Evolutionary conservation across 2,888 invertebrate species (phyloP).

Genomic region (Netelia melanura): DNA sequence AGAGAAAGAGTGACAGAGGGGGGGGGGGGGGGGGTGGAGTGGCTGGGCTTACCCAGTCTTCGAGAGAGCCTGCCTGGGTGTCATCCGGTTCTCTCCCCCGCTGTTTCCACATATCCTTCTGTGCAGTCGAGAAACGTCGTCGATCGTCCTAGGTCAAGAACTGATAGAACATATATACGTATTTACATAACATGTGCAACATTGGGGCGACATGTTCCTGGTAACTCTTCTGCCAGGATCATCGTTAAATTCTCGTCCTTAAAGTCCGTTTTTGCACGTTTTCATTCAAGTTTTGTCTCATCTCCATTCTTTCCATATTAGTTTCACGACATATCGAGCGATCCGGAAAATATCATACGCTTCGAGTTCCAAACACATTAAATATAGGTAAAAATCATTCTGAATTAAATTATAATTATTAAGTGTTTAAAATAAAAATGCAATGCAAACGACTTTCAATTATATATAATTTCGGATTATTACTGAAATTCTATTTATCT

Average conservation of each 20-base stretch:
- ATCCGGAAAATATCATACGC: background rate
- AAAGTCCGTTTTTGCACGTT: slow-evolving; percentile 38
- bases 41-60: slow-evolving; percentile 43
- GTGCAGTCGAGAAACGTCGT: slow-evolving; percentile 57
- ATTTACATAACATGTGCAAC: slow-evolving; percentile 14
- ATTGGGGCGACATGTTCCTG: slow-evolving; percentile 1
- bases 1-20: slow-evolving; percentile 74
- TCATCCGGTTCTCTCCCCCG: slow-evolving; percentile 67
- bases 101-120: background rate
- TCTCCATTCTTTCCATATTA: slow-evolving; percentile 11
- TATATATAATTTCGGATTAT: too few species aligned
- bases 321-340: background rate
- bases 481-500: too few species aligned
- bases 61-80: slow-evolving; percentile 57
- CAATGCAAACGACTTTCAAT: too few species aligned
- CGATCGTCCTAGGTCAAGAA: slow-evolving; percentile 63
- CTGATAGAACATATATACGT: slow-evolving; percentile 28
- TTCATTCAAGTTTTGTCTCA: slow-evolving; percentile 2
- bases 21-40: slow-evolving; percentile 67
- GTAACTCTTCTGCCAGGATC: slow-evolving; percentile 4
- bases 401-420: too few species aligned
- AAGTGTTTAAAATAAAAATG: too few species aligned
- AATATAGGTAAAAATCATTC: too few species aligned
- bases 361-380: background rate
- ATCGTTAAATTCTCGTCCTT: background rate